Conservation (phyloP, 1,140 invertebrate genomes). For the Cydia splendana region DNA sequence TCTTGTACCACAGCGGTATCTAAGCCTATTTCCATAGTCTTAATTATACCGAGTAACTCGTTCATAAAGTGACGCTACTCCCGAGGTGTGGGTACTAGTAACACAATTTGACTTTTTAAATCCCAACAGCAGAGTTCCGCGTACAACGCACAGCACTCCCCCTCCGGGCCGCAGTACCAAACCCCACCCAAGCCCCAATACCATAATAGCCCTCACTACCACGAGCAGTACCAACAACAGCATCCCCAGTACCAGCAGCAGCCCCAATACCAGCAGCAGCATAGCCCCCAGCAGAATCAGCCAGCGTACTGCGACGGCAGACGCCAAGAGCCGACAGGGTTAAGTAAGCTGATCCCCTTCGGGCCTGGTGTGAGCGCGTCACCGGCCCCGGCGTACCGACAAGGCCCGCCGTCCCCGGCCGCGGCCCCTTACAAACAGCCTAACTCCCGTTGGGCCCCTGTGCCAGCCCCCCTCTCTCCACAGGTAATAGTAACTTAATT, state of each 20-base stretch:
- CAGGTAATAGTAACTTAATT: constrained; percentile 63
- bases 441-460: constrained; percentile 70
- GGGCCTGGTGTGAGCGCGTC: constrained; percentile 61
- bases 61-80: neutral
- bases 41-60: neutral
- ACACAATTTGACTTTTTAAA: constrained; percentile 48
- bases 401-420: constrained; percentile 64
- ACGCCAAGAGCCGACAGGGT: constrained; percentile 59
- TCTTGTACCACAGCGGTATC: too few species aligned
- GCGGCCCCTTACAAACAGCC: constrained; percentile 70
- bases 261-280: constrained; percentile 58
- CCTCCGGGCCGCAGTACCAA: constrained; percentile 49
- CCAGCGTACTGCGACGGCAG: constrained; percentile 62
- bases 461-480: constrained; percentile 70
- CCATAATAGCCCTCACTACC: neutral
- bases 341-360: constrained; percentile 74
- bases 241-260: constrained; percentile 58
- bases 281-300: constrained; percentile 67
- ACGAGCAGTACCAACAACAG: constrained; percentile 34
- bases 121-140: constrained; percentile 69
- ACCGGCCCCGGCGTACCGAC: constrained; percentile 59
- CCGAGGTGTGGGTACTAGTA: neutral
- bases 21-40: too few species aligned
- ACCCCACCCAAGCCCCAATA: constrained; percentile 19
- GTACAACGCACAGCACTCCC: constrained; percentile 75